phyloP scores from a whole-genome alignment of 2,113 vertebrate species.

The Condylura cristata region DNA sequence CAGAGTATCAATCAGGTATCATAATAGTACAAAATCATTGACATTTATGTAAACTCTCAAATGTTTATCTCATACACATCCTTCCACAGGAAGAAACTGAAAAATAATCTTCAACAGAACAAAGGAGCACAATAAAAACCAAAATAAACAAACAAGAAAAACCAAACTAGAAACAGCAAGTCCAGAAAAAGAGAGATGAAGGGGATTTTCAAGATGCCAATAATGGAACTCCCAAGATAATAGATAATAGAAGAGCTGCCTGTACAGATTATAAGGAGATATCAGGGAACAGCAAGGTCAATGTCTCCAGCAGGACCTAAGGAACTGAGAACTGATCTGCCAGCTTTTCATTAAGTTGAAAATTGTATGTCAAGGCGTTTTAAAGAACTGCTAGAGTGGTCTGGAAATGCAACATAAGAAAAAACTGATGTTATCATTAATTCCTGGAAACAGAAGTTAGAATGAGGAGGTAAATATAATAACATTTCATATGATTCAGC shows the following conservation, averaged over 20 bases:
- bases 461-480: not conserved
- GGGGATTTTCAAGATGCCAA: not conserved
- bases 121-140: not conserved
- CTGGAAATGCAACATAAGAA: not conserved
- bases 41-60: not conserved
- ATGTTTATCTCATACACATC: not conserved
- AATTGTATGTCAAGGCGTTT: not conserved
- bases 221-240: not conserved
- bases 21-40: not conserved
- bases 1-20: not conserved
- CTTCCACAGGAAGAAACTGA: not conserved
- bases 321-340: not conserved
- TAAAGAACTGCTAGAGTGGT: not conserved
- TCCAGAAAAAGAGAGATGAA: not conserved
- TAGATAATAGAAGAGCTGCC: not conserved
- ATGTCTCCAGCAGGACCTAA: not conserved
- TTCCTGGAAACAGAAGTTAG: not conserved
- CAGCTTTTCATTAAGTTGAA: not conserved
- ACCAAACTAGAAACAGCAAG: not conserved
- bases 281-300: not conserved
- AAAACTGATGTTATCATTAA: not conserved
- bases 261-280: not conserved
- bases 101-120: not conserved
- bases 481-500: not conserved
- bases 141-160: not conserved